Conservation (phyloP, 1,140 invertebrate species). For the Caenorhabditis remanei region DNA sequence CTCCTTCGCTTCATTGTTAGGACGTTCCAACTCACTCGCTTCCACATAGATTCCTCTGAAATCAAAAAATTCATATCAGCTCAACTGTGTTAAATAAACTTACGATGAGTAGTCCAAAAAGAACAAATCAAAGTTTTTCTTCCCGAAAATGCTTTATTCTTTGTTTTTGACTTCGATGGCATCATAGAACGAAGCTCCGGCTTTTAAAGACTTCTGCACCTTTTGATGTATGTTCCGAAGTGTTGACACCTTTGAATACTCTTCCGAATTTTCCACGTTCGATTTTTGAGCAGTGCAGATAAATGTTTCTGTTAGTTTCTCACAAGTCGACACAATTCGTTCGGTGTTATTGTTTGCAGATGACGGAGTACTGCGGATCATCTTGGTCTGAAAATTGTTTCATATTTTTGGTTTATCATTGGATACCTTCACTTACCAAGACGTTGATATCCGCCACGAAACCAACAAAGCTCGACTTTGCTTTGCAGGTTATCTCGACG, state of each 20-base stretch:
- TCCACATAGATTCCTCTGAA: background rate
- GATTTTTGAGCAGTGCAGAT: background rate
- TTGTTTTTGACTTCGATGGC: too few species aligned
- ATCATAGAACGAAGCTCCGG: conserved; percentile 4
- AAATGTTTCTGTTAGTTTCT: background rate
- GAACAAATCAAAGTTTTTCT: conserved; percentile 26
- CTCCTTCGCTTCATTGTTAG: background rate
- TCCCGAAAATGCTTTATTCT: background rate
- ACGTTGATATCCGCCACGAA: background rate
- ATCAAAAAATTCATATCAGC: background rate
- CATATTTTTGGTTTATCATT: background rate
- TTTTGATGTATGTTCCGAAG: conserved; percentile 26
- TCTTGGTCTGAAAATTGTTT: conserved; percentile 10
- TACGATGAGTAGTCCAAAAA: background rate
- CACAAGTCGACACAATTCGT: background rate
- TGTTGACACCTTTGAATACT: background rate
- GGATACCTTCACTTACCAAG: background rate
- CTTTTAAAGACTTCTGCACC: conserved; percentile 10
- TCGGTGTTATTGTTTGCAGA: background rate
- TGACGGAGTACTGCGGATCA: background rate
- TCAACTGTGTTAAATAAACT: background rate
- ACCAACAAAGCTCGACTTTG: conserved; percentile 3
- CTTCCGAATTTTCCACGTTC: background rate
- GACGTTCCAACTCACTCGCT: background rate
- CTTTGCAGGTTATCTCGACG: conserved; percentile 1